A percentile compares a stretch with the other conserved stretches of the same genome.
phyloP scores from a whole-genome alignment of 2,113 vertebrate genomes.

The Rhipidura dahli region DNA sequence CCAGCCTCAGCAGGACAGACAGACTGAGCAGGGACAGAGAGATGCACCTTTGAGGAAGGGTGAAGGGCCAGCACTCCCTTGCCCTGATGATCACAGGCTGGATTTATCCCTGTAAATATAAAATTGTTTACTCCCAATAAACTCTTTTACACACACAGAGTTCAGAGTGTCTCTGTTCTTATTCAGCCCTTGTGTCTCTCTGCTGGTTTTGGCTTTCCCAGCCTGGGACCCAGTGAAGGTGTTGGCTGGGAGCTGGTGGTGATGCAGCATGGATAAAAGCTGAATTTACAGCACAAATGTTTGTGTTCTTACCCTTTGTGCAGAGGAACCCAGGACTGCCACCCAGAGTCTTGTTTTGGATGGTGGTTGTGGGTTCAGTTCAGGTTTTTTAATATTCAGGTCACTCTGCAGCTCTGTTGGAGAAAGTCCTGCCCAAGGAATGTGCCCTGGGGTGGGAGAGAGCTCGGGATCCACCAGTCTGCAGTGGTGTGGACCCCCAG shows the following conservation, averaged over 20 bases:
- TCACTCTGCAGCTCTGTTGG: not conserved
- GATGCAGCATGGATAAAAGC: not conserved
- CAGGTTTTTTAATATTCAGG: not conserved
- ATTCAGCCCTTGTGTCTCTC: not conserved
- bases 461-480: not conserved
- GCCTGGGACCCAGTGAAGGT: not conserved
- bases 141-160: not conserved
- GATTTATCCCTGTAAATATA: not conserved
- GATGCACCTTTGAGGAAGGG: not conserved
- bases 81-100: not conserved
- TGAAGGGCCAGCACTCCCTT: not conserved
- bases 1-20: not conserved
- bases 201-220: not conserved
- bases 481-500: not conserved
- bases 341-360: fast-evolving
- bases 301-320: not conserved
- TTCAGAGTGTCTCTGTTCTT: not conserved
- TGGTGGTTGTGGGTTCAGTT: not conserved
- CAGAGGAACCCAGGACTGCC: not conserved
- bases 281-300: not conserved
- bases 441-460: fast-evolving
- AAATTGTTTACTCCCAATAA: not conserved
- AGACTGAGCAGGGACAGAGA: not conserved
- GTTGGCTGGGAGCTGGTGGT: not conserved
- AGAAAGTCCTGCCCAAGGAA: not conserved